A percentile compares a stretch with the other conserved stretches of the same genome.
Evolutionary conservation across 2,113 vertebrate genomes (phyloP).

Genomic region (Chaenocephalus aceratus): DNA sequence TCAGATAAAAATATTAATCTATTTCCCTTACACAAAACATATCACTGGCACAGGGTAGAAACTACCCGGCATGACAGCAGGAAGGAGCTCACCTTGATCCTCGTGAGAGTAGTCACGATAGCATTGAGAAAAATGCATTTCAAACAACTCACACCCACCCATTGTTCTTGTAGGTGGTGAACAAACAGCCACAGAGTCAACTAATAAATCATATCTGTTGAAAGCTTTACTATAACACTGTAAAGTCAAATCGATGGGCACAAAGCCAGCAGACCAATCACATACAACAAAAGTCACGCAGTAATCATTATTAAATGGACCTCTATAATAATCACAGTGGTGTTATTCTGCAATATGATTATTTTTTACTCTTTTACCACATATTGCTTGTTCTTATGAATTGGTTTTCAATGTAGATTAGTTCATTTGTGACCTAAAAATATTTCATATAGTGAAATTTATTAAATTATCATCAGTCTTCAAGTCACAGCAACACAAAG

Average conservation of each 20-base stretch:
- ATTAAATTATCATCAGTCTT: background rate
- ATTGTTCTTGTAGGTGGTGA: conserved; percentile 29
- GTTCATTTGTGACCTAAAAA: background rate
- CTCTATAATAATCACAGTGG: background rate
- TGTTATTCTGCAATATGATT: background rate
- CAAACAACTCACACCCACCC: conserved; percentile 11
- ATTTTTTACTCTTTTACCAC: background rate
- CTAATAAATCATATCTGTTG: conserved; percentile 7
- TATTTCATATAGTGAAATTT: background rate
- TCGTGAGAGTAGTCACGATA: background rate
- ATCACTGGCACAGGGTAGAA: background rate
- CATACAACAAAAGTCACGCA: background rate
- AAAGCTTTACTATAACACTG: background rate
- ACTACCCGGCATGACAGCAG: background rate
- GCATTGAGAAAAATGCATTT: background rate
- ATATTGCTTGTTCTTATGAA: background rate
- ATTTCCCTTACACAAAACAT: background rate
- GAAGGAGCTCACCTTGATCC: background rate
- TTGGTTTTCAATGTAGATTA: background rate
- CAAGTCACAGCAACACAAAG: background rate
- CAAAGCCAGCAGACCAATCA: conserved; percentile 10
- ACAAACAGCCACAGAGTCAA: background rate
- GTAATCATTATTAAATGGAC: background rate
- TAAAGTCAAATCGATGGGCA: background rate
- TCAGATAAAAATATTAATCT: conserved; percentile 17